phyloP scores from a whole-genome alignment of 2,113 vertebrate genomes.

The Plecotus auritus region DNA sequence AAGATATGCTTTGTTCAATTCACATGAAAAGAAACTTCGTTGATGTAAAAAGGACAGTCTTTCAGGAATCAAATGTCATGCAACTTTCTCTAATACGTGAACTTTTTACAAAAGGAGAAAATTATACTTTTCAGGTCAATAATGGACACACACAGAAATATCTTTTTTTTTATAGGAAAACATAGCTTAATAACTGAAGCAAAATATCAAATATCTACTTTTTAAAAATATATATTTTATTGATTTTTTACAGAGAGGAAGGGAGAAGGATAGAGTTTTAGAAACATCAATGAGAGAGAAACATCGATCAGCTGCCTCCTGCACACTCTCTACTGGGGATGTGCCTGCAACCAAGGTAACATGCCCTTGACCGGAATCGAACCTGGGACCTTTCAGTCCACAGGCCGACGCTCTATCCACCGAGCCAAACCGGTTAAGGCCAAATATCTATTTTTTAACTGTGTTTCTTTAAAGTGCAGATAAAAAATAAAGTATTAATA shows the following conservation, averaged over 20 bases:
- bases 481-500: constrained; percentile 38
- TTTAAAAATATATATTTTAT: background rate
- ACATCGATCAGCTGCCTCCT: too few species aligned
- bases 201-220: constrained; percentile 19
- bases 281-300: too few species aligned
- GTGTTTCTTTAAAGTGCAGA: background rate
- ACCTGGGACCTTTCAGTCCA: too few species aligned
- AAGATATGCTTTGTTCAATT: constrained; percentile 34
- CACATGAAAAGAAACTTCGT: constrained; percentile 50
- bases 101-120: constrained; percentile 40
- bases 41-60: background rate
- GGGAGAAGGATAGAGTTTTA: too few species aligned
- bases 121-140: constrained; percentile 29
- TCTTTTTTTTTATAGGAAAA: background rate
- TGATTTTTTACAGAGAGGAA: too few species aligned
- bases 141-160: background rate
- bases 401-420: too few species aligned
- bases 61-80: constrained; percentile 52
- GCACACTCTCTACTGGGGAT: too few species aligned
- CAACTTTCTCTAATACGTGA: constrained; percentile 51
- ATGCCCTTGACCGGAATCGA: too few species aligned
- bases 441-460: background rate
- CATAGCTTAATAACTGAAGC: background rate
- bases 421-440: too few species aligned
- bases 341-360: too few species aligned